Conservation (phyloP, 92 coral and sea anemone genomes). For the Nematostella vectensis region DNA sequence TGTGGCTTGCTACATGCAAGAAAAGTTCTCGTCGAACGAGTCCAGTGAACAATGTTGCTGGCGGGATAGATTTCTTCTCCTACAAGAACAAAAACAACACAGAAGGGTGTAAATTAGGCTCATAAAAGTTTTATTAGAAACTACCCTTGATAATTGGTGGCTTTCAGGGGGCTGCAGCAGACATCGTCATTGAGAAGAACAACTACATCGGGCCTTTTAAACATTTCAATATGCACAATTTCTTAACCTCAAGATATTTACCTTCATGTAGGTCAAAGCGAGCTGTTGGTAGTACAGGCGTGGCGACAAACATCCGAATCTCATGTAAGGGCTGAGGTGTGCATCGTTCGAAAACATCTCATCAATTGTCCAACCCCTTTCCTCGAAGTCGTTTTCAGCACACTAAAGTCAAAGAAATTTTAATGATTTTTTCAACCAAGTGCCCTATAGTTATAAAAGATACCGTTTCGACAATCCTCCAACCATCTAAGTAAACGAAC, state of each 20-base stretch:
- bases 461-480: background rate
- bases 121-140: background rate
- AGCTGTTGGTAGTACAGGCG: slow-evolving; percentile 44
- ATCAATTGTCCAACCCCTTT: slow-evolving; percentile 13
- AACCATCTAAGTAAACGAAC: background rate
- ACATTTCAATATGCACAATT: no score
- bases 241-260: no score
- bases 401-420: slow-evolving; percentile 4
- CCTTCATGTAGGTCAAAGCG: slow-evolving; percentile 41
- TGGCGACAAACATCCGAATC: slow-evolving; percentile 78
- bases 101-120: background rate
- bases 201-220: no score
- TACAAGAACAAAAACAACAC: slow-evolving; percentile 2
- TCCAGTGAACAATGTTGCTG: slow-evolving; percentile 28
- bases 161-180: no score
- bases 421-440: background rate
- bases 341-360: slow-evolving; percentile 34
- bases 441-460: no score
- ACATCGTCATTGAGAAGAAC: no score
- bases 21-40: slow-evolving; percentile 65
- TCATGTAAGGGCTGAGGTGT: slow-evolving; percentile 64
- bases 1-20: slow-evolving; percentile 38
- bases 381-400: slow-evolving; percentile 28
- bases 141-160: background rate
- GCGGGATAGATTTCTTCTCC: slow-evolving; percentile 38